Base-by-base conservation (phyloP, 2,113 vertebrate genomes). In the Dissostichus mawsoni region DNA sequence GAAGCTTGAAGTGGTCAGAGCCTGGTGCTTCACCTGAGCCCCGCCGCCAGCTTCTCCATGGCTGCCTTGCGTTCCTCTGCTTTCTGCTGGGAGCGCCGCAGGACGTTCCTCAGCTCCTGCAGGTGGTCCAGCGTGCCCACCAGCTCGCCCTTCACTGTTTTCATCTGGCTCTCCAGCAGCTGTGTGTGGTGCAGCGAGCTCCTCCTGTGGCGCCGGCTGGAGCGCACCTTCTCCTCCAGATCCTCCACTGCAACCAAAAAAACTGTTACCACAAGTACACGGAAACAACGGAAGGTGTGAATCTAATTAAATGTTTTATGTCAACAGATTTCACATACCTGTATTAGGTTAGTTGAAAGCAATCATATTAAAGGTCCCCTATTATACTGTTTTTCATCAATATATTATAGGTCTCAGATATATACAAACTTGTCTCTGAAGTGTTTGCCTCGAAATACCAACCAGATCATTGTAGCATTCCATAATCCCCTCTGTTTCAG, bases 151-250 rank as follows among this genome's bases (percentile, higher is more conserved):
- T 80, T 94, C 80, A 96, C 94, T 29, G 94, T 96, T 58, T 96
- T 95, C 87, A 99, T 95, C 82, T 98, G 96, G 86, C 91, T 92
- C 90, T 98, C 96, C 57, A 98, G 86, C 67, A 96, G 93, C 92
- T 94, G 95, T 17, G 90, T 94, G 93, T 96, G 96, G 90, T 97
- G 96, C 36, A 96, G 87, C 18, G 96, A 95, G 87, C 95, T 96
- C 17, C 95, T 94, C 66, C 96, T 90, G 77, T 96, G 89, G 45
- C 89, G 92, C 81, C 96, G 94, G 87, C 93, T 96, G 56, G 94
- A 95, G 74, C 97, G 94, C 48, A 98, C 93, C 75, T 96, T 96
- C 57, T 97, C 96, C 94, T 98, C 96, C 84, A 98, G 93, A 75
- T 96, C 94, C 74, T 95, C 94, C 84, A 96, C 97, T 98, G 48